These are phyloP conservation scores for Cryptophagus acutangulus DNA, from an alignment of 2,888 invertebrate species.

Conservation along the genomic window DNA sequence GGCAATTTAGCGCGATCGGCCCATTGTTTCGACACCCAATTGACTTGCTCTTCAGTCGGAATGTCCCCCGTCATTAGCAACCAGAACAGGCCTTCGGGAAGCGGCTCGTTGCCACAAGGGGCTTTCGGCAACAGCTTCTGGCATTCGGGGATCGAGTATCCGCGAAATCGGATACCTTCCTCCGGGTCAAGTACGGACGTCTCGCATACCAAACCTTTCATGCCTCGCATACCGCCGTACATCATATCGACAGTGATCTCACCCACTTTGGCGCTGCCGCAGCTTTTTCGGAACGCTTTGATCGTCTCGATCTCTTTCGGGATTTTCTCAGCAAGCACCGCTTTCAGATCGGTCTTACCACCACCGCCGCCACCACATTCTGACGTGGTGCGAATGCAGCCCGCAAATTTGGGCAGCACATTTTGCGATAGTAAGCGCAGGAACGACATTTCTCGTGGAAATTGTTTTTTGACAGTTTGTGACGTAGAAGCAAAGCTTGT, in stretches of 20 bases:
- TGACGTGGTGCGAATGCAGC: too few species aligned
- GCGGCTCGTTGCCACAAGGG: slow-evolving; percentile 72
- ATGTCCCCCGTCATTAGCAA: slow-evolving; percentile 84
- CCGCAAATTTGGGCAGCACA: too few species aligned
- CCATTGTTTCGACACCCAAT: slow-evolving; percentile 76
- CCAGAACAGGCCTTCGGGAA: slow-evolving; percentile 95
- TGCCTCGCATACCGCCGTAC: slow-evolving; percentile 95
- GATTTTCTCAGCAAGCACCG: slow-evolving; percentile 80
- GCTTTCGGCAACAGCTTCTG: slow-evolving; percentile 83
- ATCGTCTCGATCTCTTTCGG: slow-evolving; percentile 90
- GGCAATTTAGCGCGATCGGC: slow-evolving; percentile 82
- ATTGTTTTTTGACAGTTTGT: too few species aligned
- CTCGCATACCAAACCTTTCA: slow-evolving; percentile 91
- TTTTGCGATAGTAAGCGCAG: too few species aligned
- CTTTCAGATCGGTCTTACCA: slow-evolving; percentile 80
- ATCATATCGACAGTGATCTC: slow-evolving; percentile 98
- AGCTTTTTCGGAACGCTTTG: slow-evolving; percentile 83
- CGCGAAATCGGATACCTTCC: slow-evolving; percentile 93
- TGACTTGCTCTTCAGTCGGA: slow-evolving; percentile 74
- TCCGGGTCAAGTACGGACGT: slow-evolving; percentile 93
- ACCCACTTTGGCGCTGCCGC: slow-evolving; percentile 88
- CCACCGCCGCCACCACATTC: too few species aligned
- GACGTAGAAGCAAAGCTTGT: too few species aligned
- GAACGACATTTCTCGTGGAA: too few species aligned
- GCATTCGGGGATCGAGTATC: slow-evolving; percentile 88